These are phyloP conservation scores for Micromesistius poutassou DNA, from an alignment of 2,797 vertebrate genomes.

Conservation along the genomic window DNA sequence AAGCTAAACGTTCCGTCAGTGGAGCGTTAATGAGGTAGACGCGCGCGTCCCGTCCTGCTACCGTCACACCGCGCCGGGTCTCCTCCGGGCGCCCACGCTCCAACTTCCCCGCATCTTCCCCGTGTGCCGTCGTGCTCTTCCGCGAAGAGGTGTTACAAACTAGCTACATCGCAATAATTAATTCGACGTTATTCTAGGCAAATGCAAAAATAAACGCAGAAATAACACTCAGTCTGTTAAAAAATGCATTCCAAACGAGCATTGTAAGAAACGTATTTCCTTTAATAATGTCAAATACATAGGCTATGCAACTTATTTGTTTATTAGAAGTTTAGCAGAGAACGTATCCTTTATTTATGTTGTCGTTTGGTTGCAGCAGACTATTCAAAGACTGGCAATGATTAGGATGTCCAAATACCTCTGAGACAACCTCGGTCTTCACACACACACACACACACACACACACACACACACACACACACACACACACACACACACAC, in stretches of 20 bases:
- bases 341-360: neutral
- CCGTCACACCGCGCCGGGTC: no score
- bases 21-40: neutral
- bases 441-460: neutral
- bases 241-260: neutral
- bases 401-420: neutral
- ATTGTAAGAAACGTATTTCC: neutral
- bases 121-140: no score
- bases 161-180: neutral
- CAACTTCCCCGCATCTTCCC: neutral
- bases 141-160: neutral
- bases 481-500: constrained; percentile 2
- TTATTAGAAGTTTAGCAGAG: neutral
- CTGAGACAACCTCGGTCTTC: neutral
- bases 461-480: neutral
- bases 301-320: neutral
- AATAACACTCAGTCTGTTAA: neutral
- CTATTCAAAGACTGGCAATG: neutral
- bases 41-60: no score
- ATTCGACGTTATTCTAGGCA: neutral
- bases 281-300: neutral
- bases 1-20: neutral
- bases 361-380: neutral
- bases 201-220: neutral
- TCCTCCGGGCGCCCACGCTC: neutral